Evolutionary conservation across 2,113 vertebrate species (phyloP).

Genomic region (Heterochromis multidens): DNA sequence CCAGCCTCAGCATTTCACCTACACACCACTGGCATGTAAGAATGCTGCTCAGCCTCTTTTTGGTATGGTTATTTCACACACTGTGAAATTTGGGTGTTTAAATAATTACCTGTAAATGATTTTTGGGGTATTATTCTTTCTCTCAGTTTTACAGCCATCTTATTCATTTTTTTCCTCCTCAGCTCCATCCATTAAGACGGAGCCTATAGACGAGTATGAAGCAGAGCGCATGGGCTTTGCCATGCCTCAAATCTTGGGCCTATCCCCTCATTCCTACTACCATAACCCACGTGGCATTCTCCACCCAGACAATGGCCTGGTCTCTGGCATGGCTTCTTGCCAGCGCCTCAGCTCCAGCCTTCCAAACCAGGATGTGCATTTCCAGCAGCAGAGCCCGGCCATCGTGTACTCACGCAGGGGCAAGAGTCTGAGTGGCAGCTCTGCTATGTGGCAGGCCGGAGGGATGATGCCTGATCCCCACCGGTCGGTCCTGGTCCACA

Average conservation of each 20-base stretch:
- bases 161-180: neutral
- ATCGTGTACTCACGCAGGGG: slow-evolving; percentile 84
- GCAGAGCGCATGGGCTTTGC: slow-evolving; percentile 83
- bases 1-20: slow-evolving; percentile 94
- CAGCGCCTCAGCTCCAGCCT: slow-evolving; percentile 83
- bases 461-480: slow-evolving; percentile 83
- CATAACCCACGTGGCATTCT: slow-evolving; percentile 80
- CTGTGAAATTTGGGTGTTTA: neutral
- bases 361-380: slow-evolving; percentile 78
- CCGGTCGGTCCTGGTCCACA: slow-evolving; percentile 91
- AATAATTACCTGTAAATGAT: neutral
- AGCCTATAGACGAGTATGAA: slow-evolving; percentile 93
- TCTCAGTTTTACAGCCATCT: neutral
- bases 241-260: slow-evolving; percentile 83
- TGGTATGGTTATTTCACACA: neutral
- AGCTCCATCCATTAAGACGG: slow-evolving; percentile 97
- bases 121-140: neutral
- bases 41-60: neutral
- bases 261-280: slow-evolving; percentile 87
- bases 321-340: slow-evolving; percentile 86
- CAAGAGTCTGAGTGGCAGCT: slow-evolving; percentile 83
- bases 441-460: slow-evolving; percentile 79
- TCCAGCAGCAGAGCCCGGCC: slow-evolving; percentile 87
- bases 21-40: slow-evolving; percentile 85
- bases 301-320: slow-evolving; percentile 81